phyloP scores from a whole-genome alignment of 2,888 invertebrate species.

The Acheta domesticus region DNA sequence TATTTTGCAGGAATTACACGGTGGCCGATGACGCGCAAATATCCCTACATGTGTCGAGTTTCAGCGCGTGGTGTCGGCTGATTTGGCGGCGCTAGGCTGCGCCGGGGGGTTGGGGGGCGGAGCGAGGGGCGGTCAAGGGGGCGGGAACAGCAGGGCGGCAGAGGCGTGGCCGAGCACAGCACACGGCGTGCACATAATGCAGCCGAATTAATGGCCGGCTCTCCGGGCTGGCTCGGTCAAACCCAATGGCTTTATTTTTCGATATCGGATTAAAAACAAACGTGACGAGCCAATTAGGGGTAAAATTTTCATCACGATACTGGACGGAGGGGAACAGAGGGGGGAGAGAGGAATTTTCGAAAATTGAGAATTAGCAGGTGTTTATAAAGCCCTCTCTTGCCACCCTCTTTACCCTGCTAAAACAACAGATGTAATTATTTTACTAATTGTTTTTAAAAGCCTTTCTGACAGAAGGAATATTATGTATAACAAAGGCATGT shows the following conservation, averaged over 20 bases:
- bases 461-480: slow-evolving; percentile 24
- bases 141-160: slow-evolving; percentile 18
- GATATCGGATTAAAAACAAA: slow-evolving; percentile 34
- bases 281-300: slow-evolving; percentile 27
- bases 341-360: slow-evolving; percentile 28
- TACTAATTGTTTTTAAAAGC: slow-evolving; percentile 31
- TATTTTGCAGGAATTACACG: slow-evolving; percentile 27
- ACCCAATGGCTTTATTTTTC: slow-evolving; percentile 35
- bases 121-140: background rate
- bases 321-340: background rate
- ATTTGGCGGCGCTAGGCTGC: background rate
- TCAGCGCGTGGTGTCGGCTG: background rate
- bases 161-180: background rate
- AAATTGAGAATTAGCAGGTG: slow-evolving; percentile 34
- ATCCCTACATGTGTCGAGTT: background rate
- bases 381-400: slow-evolving; percentile 27
- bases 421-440: slow-evolving; percentile 34
- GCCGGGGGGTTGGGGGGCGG: background rate
- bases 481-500: slow-evolving; percentile 20
- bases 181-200: slow-evolving; percentile 30
- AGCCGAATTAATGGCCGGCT: slow-evolving; percentile 29
- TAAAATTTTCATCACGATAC: slow-evolving; percentile 30
- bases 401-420: slow-evolving; percentile 20
- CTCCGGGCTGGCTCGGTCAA: slow-evolving; percentile 24
- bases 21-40: background rate